Percentiles rank a stretch among this genome's conserved stretches.
Conservation (phyloP, 2,888 invertebrate genomes). For the Willowsia nigromaculata region DNA sequence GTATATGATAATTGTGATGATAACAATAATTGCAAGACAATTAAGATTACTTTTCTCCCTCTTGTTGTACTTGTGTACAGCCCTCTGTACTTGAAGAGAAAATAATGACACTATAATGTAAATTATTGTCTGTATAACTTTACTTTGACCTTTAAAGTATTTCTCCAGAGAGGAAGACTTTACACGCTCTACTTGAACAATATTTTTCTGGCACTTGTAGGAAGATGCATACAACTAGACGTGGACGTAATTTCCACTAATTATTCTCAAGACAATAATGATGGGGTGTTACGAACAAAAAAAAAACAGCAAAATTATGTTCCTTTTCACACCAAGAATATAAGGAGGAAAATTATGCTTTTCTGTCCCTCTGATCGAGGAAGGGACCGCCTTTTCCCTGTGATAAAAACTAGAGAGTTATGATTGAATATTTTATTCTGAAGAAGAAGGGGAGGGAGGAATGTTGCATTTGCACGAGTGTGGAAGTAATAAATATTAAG, state of each 20-base stretch:
- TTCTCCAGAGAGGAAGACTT: background rate
- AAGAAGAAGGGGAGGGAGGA: background rate
- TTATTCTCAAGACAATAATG: constrained; percentile 8
- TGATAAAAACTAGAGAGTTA: background rate
- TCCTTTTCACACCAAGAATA: background rate
- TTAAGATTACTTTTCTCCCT: constrained; percentile 9
- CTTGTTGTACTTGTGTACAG: background rate
- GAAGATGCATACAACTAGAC: background rate
- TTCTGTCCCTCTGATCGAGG: background rate
- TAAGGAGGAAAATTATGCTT: background rate
- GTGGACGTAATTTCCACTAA: constrained; percentile 4
- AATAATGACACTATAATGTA: background rate
- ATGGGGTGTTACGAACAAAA: background rate
- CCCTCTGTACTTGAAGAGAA: background rate
- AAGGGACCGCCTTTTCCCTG: constrained; percentile 32
- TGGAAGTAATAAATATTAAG: no score
- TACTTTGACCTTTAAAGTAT: constrained; percentile 24
- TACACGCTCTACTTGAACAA: background rate
- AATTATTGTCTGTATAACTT: background rate
- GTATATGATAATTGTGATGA: background rate
- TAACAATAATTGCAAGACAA: background rate
- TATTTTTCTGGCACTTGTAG: background rate
- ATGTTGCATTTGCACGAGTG: background rate
- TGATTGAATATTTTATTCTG: background rate
- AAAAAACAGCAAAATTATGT: constrained; percentile 20